Evolutionary conservation across 2,113 vertebrate species (phyloP).

Genomic region (Isichthys henryi): DNA sequence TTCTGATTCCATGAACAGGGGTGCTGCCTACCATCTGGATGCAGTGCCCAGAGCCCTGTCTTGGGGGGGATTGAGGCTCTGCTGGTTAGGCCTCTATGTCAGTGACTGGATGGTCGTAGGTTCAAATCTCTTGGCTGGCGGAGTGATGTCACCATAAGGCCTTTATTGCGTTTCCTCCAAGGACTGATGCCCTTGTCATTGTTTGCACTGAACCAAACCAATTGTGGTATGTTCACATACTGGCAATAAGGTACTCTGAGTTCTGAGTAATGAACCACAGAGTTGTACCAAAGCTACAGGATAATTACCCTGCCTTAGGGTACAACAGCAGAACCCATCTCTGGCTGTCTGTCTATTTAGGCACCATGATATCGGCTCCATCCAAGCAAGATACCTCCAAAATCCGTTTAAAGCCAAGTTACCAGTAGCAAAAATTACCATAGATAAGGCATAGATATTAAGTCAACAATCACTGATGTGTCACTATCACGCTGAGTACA

Average conservation of each 20-base stretch:
- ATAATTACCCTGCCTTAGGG: not conserved
- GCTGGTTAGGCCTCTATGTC: not conserved
- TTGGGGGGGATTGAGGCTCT: not conserved
- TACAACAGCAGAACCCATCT: not conserved
- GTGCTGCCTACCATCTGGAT: not conserved
- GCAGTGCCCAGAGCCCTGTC: not conserved
- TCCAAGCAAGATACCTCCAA: not conserved
- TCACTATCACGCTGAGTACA: not conserved
- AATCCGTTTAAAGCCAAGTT: not conserved
- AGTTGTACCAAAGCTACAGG: not conserved
- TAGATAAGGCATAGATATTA: not conserved
- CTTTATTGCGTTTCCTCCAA: not conserved
- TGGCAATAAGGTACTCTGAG: no score
- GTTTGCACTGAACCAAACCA: no score
- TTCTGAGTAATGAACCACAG: not conserved
- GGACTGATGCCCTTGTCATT: not conserved
- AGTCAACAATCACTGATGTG: not conserved
- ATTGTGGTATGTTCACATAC: no score
- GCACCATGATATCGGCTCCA: not conserved
- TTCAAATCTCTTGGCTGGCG: not conserved
- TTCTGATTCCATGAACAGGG: not conserved
- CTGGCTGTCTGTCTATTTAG: not conserved
- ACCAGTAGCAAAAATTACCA: not conserved
- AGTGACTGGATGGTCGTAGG: not conserved
- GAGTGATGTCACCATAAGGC: not conserved